Percentiles rank a stretch among this genome's conserved stretches.
Evolutionary conservation across 2,888 invertebrate genomes (phyloP).

Genomic region (Spatulosminthurus flaviceps): DNA sequence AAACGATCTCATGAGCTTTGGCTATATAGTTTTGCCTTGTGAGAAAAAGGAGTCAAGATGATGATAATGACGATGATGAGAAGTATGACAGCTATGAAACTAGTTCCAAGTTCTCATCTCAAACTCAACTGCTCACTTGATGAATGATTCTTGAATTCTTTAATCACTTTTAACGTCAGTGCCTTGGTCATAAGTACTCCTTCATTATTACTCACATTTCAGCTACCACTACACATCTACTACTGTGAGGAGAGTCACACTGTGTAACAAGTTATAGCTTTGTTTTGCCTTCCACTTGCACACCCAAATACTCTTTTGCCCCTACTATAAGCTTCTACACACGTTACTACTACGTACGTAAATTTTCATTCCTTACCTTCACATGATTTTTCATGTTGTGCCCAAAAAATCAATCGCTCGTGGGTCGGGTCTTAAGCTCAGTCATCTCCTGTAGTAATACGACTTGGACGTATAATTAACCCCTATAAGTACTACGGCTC

Average conservation of each 20-base stretch:
- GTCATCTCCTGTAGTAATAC: background rate
- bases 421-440: background rate
- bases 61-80: constrained; percentile 17
- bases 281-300: no score
- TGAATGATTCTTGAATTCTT: constrained; percentile 18
- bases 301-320: no score
- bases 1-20: constrained; percentile 3
- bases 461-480: background rate
- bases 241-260: background rate
- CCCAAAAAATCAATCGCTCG: constrained; percentile 7
- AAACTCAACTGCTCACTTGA: background rate
- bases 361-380: constrained; percentile 14
- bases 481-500: background rate
- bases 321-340: background rate
- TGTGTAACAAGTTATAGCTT: background rate
- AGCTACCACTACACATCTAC: no score
- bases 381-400: constrained; percentile 18
- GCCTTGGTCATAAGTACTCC: constrained; percentile 6
- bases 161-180: constrained; percentile 13
- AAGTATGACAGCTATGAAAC: constrained; percentile 15
- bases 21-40: background rate
- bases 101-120: background rate
- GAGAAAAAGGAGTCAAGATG: background rate
- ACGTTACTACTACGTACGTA: background rate
- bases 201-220: background rate